phyloP scores from a whole-genome alignment of 2,888 invertebrate genomes.

The Acanthacorydalis orientalis region DNA sequence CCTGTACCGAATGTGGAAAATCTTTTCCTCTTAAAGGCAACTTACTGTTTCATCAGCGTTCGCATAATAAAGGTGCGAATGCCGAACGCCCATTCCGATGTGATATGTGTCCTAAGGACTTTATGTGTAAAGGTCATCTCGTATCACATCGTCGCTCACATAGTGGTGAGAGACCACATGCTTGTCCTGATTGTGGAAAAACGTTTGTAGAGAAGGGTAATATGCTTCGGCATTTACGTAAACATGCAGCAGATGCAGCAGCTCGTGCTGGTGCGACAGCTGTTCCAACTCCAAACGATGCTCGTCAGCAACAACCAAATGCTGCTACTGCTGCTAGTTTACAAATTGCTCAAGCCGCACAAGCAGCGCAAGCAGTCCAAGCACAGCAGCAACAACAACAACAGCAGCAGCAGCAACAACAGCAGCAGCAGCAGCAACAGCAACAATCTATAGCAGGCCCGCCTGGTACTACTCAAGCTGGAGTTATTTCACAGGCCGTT shows the following conservation, averaged over 20 bases:
- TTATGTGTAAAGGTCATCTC: slow-evolving; percentile 75
- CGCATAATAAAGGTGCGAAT: slow-evolving; percentile 59
- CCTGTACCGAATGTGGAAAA: slow-evolving; percentile 73
- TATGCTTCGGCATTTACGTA: slow-evolving; percentile 54
- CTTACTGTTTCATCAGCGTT: slow-evolving; percentile 69
- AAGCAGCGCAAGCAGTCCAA: slow-evolving; percentile 8
- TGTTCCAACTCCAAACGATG: slow-evolving; percentile 22
- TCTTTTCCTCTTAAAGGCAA: slow-evolving; percentile 75
- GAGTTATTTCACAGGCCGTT: slow-evolving; percentile 5
- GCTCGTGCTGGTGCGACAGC: slow-evolving; percentile 14
- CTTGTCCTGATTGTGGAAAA: slow-evolving; percentile 56
- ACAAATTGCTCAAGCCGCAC: slow-evolving; percentile 6
- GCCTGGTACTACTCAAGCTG: neutral
- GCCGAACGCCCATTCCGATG: slow-evolving; percentile 54
- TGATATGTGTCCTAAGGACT: slow-evolving; percentile 71
- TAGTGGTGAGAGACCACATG: slow-evolving; percentile 42
- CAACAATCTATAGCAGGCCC: slow-evolving; percentile 8
- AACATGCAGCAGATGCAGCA: slow-evolving; percentile 39
- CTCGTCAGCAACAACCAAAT: slow-evolving; percentile 12
- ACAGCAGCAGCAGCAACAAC: slow-evolving; percentile 17
- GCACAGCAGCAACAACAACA: slow-evolving; percentile 8
- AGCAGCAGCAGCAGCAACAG: slow-evolving; percentile 17
- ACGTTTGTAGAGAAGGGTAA: slow-evolving; percentile 70
- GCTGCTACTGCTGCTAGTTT: slow-evolving; percentile 5
- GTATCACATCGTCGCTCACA: slow-evolving; percentile 70